Conservation (phyloP, 2,888 invertebrate genomes). For the Clitarchus hookeri region DNA sequence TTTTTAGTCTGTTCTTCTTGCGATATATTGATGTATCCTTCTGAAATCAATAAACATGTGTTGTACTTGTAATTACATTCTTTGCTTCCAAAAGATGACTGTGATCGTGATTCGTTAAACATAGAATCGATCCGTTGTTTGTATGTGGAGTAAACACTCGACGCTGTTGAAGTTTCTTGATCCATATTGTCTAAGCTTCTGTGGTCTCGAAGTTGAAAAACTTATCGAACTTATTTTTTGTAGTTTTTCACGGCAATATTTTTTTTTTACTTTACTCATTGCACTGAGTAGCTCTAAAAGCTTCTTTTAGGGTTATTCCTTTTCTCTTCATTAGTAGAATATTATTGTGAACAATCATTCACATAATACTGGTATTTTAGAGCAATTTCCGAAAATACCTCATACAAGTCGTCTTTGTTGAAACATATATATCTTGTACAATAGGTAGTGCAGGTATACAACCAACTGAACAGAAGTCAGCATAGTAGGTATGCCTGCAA, state of each 20-base stretch:
- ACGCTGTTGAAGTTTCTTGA: slow-evolving; percentile 39
- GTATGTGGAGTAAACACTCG: slow-evolving; percentile 64
- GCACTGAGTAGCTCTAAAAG: neutral
- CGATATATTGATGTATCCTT: slow-evolving; percentile 44
- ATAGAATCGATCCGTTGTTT: slow-evolving; percentile 86
- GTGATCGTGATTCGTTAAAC: slow-evolving; percentile 73
- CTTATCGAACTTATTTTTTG: neutral
- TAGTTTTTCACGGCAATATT: neutral
- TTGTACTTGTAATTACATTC: slow-evolving; percentile 46
- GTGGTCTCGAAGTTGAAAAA: neutral
- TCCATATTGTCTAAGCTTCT: slow-evolving; percentile 28
- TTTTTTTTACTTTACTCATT: neutral
- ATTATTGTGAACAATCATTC: too few species aligned
- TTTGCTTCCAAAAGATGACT: slow-evolving; percentile 52
- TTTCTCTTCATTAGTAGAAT: too few species aligned
- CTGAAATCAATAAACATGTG: neutral
- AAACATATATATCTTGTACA: too few species aligned
- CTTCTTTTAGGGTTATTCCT: too few species aligned
- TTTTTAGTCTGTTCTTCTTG: slow-evolving; percentile 43
- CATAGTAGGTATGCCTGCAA: too few species aligned
- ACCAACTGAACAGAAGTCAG: too few species aligned
- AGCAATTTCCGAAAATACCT: too few species aligned
- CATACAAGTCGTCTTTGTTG: too few species aligned
- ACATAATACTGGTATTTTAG: too few species aligned
- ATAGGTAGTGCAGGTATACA: too few species aligned